Base-by-base conservation (phyloP, 1,140 invertebrate species). In the Cydia pomonella region DNA sequence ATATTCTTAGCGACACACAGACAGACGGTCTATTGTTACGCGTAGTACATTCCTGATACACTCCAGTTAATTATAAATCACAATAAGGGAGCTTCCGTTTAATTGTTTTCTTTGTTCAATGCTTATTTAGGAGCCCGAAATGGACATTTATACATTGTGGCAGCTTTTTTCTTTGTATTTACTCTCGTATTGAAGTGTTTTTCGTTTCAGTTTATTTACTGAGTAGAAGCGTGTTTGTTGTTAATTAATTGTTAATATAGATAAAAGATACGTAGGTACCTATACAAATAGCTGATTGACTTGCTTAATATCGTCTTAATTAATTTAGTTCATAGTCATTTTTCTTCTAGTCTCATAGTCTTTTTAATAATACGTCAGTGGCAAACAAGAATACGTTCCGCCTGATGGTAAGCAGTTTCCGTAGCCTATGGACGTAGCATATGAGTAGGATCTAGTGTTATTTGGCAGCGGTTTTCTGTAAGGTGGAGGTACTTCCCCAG, bases 21-120 rank as follows among this genome's bases (percentile, higher is more conserved):
- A 69, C 33, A 69, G 18, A 33, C 64, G 13, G 16, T 66, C 64
- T 69, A 69, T 69, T 69, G 64, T 69, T 69, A 69, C 33, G 33
- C 64, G n/a, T 69, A 69, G 64, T 69, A 69, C 33, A 69, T 41
- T 69, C 63, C 64, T 69, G 29, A 69, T 69, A 69, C 33, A 69
- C 33, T 69, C n/a, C 27, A 69, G 27, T 41, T 69, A 69, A 69
- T 69, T 69, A 69, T 33, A 23, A 59, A 33, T 5, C 27, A 69
- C 64, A 69, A 69, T 69, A 33, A 33, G 64, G 29, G 27, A 18
- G 5, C 63, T 69, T 18, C 29, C 29, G 41, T 69, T 33, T 69
- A 33, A 69, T 69, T 69, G 64, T 69, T 38, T 69, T 69, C 64
- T 69, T 69, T 69, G 29, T 69, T 23, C 64, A 18, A 33, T 69